These are phyloP conservation scores for Diabrotica virgifera DNA, from an alignment of 1,140 invertebrate species.

Conservation along the genomic window DNA sequence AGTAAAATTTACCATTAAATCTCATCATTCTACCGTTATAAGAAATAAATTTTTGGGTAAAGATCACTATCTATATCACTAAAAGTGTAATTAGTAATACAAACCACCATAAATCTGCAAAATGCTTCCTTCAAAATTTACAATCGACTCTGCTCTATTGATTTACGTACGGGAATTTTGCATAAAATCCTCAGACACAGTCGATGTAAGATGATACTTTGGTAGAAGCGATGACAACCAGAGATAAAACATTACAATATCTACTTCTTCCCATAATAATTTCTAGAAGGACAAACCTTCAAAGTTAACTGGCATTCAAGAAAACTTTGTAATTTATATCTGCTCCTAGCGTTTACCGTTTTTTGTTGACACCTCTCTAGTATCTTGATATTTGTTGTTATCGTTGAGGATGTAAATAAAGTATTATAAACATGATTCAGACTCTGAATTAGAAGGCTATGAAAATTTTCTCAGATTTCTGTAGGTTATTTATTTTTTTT, in stretches of 20 bases:
- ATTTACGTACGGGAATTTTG: neutral
- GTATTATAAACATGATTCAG: neutral
- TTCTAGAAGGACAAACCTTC: neutral
- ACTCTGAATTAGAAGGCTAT: neutral
- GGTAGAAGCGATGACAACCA: neutral
- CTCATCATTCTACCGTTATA: no score
- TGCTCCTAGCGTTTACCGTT: neutral
- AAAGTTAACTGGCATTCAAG: neutral
- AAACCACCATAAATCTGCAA: no score
- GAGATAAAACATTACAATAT: neutral
- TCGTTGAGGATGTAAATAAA: neutral
- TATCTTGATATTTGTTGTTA: neutral
- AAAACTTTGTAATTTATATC: neutral
- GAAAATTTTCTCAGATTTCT: no score
- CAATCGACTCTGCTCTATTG: neutral
- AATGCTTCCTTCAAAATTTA: no score
- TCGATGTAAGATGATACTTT: constrained; percentile 1
- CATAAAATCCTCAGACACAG: neutral
- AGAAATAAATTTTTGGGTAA: no score
- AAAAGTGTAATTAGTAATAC: no score
- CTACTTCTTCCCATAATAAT: constrained; percentile 1
- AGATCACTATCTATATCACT: no score
- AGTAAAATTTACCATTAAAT: no score
- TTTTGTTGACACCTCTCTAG: neutral
- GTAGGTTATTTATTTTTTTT: no score